Base-by-base conservation (phyloP, 2,888 invertebrate species). In the Lampropteryx suffumata region DNA sequence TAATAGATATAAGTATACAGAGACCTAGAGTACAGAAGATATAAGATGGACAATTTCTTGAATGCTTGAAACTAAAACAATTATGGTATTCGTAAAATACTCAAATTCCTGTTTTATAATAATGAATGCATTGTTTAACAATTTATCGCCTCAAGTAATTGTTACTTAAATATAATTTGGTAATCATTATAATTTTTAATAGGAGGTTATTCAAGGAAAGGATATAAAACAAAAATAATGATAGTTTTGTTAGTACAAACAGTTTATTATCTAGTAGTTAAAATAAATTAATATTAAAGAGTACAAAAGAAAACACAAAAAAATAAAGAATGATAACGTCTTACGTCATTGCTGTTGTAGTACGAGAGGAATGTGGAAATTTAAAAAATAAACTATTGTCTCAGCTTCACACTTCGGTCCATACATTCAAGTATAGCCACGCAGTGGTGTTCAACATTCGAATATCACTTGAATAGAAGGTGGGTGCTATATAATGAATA, bases 401-500 rank as follows among this genome's bases (percentile, higher is more conserved):
- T 28, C 28, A 43, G 39, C 17, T 12, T 42, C 36, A 37, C 35
- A 29, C n/a, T 24, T 24, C 7, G 24, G 7, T 41, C 29, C 21
- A 36, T 47, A 41, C 30, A 45, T 41, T 43, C 30, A 14, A 28
- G 48, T 53, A 50, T 47, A 45, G n/a, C n/a, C n/a, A 37, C 40
- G 36, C 42, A 49, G 44, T 33, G 46, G 43, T 39, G 50, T 34
- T 49, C 33, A 47, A 32, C 27, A 37, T 24, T 41, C 42, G 30
- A 50, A 51, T 47, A 43, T 41, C 49, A 68, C 62, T 73, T 64
- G 64, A 46, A 77, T 81, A 80, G 80, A 85, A 88, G 87, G 87
- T 88, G 87, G 87, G 87, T 88, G 87, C 87, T 75, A 77, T 75
- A 59, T 59, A 59, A 71, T 71, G 73, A 67, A 17, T 46, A 29